A percentile compares a stretch with the other conserved stretches of the same genome.
Conservation (phyloP, 2,113 vertebrate species). For the Perognathus longimembris region DNA sequence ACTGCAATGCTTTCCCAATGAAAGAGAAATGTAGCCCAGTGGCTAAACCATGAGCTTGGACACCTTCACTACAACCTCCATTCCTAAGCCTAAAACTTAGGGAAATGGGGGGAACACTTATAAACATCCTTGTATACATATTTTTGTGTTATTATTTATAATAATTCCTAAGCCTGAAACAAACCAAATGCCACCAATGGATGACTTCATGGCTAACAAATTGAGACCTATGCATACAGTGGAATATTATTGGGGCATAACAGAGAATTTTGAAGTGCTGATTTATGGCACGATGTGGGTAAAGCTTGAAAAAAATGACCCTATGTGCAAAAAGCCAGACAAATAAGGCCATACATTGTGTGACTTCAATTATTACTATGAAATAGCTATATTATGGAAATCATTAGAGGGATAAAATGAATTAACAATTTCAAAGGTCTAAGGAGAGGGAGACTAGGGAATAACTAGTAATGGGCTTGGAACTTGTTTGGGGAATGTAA, state of each 20-base stretch:
- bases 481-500: not conserved
- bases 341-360: not conserved
- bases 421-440: not conserved
- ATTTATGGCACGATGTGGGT: not conserved
- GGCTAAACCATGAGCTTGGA: not conserved
- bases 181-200: not conserved
- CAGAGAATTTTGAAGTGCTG: not conserved
- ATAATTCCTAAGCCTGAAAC: not conserved
- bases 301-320: not conserved
- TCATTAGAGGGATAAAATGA: not conserved
- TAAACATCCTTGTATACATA: not conserved
- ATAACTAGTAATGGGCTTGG: not conserved
- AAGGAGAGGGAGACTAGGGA: not conserved
- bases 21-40: not conserved
- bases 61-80: not conserved
- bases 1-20: not conserved
- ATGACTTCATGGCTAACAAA: not conserved
- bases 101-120: not conserved
- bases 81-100: not conserved
- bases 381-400: not conserved
- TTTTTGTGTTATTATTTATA: not conserved
- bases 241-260: not conserved
- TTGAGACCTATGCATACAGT: not conserved
- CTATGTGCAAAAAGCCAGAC: not conserved
- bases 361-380: not conserved